Evolutionary conservation across 92 coral and sea anemone species (phyloP).

Genomic region (Parazoanthus atlanticus): DNA sequence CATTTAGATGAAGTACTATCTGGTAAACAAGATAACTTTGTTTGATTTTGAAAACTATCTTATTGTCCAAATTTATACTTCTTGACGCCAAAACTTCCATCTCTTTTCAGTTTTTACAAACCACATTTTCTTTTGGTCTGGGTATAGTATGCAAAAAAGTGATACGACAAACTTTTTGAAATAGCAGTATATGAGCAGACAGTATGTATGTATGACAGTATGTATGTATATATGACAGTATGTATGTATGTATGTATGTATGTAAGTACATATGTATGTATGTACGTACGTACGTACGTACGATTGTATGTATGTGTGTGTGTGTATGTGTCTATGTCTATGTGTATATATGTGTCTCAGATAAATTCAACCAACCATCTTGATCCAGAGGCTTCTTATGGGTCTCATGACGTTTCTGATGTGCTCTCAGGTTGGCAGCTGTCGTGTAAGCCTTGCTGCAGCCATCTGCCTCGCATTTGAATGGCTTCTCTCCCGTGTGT

Average conservation of each 20-base stretch:
- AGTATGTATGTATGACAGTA: no score
- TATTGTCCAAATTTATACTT: no score
- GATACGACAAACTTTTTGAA: not conserved
- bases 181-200: no score
- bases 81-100: no score
- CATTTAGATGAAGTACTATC: no score
- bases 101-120: no score
- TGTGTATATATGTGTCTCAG: not conserved
- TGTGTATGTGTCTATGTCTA: not conserved
- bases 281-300: no score
- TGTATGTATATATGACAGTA: no score
- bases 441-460: conserved; percentile 95
- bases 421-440: conserved; percentile 91
- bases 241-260: not conserved
- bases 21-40: no score
- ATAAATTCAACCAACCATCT: not conserved
- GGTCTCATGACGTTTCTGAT: conserved; percentile 89
- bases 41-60: no score
- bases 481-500: conserved; percentile 96
- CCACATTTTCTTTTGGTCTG: no score
- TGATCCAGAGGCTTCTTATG: conserved; percentile 36
- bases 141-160: no score
- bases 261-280: not conserved
- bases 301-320: not conserved
- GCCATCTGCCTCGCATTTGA: conserved; percentile 83